Evolutionary conservation across 1,140 invertebrate genomes (phyloP).

Genomic region (Chironomus striatipennis): DNA sequence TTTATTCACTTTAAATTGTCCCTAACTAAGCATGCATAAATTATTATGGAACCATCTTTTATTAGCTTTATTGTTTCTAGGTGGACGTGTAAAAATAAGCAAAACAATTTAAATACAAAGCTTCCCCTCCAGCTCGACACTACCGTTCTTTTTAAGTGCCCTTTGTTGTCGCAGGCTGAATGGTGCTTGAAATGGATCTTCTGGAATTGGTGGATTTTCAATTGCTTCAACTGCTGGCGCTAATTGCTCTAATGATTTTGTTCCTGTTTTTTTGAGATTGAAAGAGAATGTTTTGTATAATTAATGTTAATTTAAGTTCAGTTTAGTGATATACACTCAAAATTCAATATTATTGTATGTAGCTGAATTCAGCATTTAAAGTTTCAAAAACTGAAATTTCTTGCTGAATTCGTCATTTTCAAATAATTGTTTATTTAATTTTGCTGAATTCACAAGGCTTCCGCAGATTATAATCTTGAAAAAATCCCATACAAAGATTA

Average conservation of each 20-base stretch:
- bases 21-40: background rate
- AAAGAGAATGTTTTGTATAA: too few relatives aligned
- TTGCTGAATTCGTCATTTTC: too few relatives aligned
- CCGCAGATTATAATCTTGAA: too few relatives aligned
- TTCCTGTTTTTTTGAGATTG: background rate
- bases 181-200: slow-evolving; percentile 75
- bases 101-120: background rate
- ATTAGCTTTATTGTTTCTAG: background rate
- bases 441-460: too few relatives aligned
- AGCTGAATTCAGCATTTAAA: too few relatives aligned
- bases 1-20: background rate
- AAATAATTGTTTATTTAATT: too few relatives aligned
- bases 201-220: slow-evolving; percentile 41
- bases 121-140: slow-evolving; percentile 31
- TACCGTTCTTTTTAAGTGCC: slow-evolving; percentile 47
- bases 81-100: background rate
- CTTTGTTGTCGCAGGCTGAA: slow-evolving; percentile 59
- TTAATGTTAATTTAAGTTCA: too few relatives aligned
- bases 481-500: too few relatives aligned
- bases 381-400: too few relatives aligned
- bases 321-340: too few relatives aligned
- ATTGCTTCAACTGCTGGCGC: background rate
- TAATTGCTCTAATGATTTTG: background rate
- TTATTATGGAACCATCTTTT: background rate
- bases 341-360: too few relatives aligned